phyloP scores from a whole-genome alignment of 2,113 vertebrate genomes.

The Oostethus manadensis region DNA sequence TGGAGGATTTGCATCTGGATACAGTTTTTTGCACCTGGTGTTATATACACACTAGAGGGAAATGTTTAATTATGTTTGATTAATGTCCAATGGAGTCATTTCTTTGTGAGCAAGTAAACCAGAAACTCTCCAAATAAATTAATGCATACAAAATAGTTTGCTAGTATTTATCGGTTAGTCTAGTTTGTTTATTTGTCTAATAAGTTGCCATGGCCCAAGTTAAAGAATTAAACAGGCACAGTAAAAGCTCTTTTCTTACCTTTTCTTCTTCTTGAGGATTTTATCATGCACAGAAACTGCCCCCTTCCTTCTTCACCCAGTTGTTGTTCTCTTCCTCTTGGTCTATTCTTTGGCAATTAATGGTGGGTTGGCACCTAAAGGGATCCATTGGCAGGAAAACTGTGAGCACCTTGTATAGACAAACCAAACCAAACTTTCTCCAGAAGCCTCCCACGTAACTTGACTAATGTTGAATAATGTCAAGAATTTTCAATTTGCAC shows the following conservation, averaged over 20 bases:
- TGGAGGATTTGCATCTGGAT: slow-evolving; percentile 31
- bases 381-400: slow-evolving; percentile 55
- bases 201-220: neutral
- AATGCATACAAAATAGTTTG: slow-evolving; percentile 11
- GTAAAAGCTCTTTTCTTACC: slow-evolving; percentile 52
- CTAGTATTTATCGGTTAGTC: slow-evolving; percentile 16
- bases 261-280: neutral
- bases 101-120: slow-evolving; percentile 27
- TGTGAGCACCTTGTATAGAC: slow-evolving; percentile 44
- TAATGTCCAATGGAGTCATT: slow-evolving; percentile 34
- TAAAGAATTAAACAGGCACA: slow-evolving; percentile 50
- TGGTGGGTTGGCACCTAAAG: slow-evolving; percentile 57
- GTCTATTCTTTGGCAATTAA: slow-evolving; percentile 62
- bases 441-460: too few relatives aligned
- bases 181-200: slow-evolving; percentile 20
- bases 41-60: slow-evolving; percentile 20
- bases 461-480: too few relatives aligned
- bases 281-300: slow-evolving; percentile 21
- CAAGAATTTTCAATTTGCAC: too few relatives aligned
- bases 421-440: slow-evolving; percentile 46
- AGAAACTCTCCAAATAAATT: slow-evolving; percentile 17
- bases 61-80: slow-evolving; percentile 48
- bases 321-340: slow-evolving; percentile 54
- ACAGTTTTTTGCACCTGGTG: slow-evolving; percentile 27
- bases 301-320: slow-evolving; percentile 28